phyloP scores from a whole-genome alignment of 2,888 invertebrate genomes.

The Drosophila peninsularis region DNA sequence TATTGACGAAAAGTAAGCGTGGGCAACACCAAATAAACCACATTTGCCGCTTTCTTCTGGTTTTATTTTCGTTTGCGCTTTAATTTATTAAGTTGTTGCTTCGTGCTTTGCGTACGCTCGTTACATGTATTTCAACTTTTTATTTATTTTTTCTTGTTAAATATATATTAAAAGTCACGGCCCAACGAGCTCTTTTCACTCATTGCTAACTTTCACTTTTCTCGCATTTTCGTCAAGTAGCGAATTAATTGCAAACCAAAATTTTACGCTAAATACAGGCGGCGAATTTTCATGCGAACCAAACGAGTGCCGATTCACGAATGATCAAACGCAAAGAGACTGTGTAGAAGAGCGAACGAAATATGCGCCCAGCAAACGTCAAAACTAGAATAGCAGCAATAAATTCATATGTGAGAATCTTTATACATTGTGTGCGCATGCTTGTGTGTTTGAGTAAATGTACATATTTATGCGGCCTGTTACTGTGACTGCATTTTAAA shows the following conservation, averaged over 20 bases:
- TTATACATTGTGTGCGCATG: not conserved
- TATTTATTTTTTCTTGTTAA: slow-evolving; percentile 9
- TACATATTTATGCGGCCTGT: slow-evolving; percentile 37
- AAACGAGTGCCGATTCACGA: slow-evolving; percentile 52
- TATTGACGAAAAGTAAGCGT: slow-evolving; percentile 7
- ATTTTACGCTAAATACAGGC: slow-evolving; percentile 40
- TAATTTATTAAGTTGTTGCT: slow-evolving; percentile 67
- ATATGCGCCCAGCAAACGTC: slow-evolving; percentile 21
- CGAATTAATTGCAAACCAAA: slow-evolving; percentile 67
- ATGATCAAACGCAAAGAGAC: slow-evolving; percentile 34
- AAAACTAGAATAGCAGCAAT: slow-evolving; percentile 47
- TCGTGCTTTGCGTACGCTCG: slow-evolving; percentile 62
- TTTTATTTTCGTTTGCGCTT: slow-evolving; percentile 53
- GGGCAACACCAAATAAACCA: slow-evolving; percentile 5
- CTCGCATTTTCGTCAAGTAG: slow-evolving; percentile 57
- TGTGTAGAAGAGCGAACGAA: slow-evolving; percentile 19
- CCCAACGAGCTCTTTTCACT: slow-evolving; percentile 58
- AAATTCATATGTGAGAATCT: slow-evolving; percentile 24
- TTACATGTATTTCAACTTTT: slow-evolving; percentile 40
- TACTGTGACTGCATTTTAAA: slow-evolving; percentile 63
- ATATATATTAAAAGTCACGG: slow-evolving; percentile 45
- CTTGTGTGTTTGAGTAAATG: not conserved
- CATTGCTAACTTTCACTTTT: slow-evolving; percentile 72
- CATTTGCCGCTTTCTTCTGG: slow-evolving; percentile 65
- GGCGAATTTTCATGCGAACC: slow-evolving; percentile 34